A percentile compares a stretch with the other conserved stretches of the same genome.
Conservation (phyloP, 2,113 vertebrate species). For the Cyrtonyx montezumae region DNA sequence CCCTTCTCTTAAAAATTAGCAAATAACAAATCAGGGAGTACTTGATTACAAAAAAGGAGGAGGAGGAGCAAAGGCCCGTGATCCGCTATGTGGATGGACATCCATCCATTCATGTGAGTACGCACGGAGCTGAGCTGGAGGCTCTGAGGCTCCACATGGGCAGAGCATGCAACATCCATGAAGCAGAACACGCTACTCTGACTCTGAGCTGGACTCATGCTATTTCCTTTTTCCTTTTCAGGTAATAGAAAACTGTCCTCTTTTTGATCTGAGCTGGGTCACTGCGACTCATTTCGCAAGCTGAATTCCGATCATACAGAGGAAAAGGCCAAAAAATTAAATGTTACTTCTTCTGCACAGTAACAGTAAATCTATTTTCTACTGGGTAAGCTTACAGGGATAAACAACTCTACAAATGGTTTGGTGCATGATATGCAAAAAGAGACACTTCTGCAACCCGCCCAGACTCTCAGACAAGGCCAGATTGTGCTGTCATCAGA, state of each 20-base stretch:
- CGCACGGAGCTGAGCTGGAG: not conserved
- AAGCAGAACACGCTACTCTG: not conserved
- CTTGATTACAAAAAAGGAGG: not conserved
- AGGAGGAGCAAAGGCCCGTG: not conserved
- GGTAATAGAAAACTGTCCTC: not conserved
- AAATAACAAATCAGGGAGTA: not conserved
- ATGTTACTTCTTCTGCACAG: slow-evolving; percentile 32
- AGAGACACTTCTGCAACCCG: slow-evolving; percentile 63
- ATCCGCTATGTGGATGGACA: not conserved
- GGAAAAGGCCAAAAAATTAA: slow-evolving; percentile 27
- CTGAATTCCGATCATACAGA: not conserved
- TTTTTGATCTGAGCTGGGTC: not conserved
- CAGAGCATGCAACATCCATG: not conserved
- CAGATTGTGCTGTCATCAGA: slow-evolving; percentile 55
- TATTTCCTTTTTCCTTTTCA: not conserved
- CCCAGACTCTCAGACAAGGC: slow-evolving; percentile 77
- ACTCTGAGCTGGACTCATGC: not conserved
- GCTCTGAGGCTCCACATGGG: not conserved
- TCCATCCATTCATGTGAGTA: accelerated
- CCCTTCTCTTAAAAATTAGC: not conserved
- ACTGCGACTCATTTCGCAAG: slow-evolving; percentile 17
- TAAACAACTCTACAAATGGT: slow-evolving; percentile 64
- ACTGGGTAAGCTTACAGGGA: slow-evolving; percentile 49
- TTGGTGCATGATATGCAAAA: slow-evolving; percentile 67
- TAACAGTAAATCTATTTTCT: slow-evolving; percentile 39